Percentiles rank a stretch among this genome's conserved stretches.
These are phyloP conservation scores for Netelia virgata DNA, from an alignment of 2,888 invertebrate species.

Conservation along the genomic window DNA sequence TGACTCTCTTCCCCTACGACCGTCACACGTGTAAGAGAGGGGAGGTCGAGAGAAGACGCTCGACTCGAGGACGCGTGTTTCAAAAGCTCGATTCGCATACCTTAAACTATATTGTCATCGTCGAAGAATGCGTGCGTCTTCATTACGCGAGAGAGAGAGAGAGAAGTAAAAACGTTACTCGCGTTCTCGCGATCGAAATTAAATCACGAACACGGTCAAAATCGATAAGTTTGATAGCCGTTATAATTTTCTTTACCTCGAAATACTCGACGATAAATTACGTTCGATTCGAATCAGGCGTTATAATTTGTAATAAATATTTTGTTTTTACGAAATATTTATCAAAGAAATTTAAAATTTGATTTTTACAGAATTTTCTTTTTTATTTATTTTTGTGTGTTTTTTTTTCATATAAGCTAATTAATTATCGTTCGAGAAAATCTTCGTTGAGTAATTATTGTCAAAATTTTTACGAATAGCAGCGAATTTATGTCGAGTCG, in stretches of 20 bases:
- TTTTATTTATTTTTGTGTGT: no score
- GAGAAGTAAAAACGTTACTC: neutral
- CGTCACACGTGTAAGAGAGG: neutral
- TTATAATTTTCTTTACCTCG: no score
- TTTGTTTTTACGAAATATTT: no score
- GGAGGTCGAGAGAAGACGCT: slow-evolving; percentile 11
- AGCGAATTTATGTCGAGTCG: neutral
- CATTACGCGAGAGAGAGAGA: no score
- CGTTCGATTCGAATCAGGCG: no score
- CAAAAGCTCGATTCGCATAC: slow-evolving; percentile 57
- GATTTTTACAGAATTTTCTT: no score
- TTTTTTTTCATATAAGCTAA: no score
- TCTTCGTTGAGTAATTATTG: no score
- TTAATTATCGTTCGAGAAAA: no score
- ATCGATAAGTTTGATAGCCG: neutral
- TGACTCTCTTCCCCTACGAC: slow-evolving; percentile 66
- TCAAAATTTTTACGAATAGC: slow-evolving; percentile 13
- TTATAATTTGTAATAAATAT: no score
- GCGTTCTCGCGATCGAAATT: neutral
- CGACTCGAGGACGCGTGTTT: slow-evolving; percentile 35
- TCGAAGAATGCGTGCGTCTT: neutral
- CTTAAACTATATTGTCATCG: slow-evolving; percentile 50
- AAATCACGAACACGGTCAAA: neutral
- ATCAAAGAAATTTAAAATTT: no score
- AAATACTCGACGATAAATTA: no score